These are phyloP conservation scores for Cichlasoma orientale DNA, from an alignment of 2,797 vertebrate species.

Conservation along the genomic window DNA sequence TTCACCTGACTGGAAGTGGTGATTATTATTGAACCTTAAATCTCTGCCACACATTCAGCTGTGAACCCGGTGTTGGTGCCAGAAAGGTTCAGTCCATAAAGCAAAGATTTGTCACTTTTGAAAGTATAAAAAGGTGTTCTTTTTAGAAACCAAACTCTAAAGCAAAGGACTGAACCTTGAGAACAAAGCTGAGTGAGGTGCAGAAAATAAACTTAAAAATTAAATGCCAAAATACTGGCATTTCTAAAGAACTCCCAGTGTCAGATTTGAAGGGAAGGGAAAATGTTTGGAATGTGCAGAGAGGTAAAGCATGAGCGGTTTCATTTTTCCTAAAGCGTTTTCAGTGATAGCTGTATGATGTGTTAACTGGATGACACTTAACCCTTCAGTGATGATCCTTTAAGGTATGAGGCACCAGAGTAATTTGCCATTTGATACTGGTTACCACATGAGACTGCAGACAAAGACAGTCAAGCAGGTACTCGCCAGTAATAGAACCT, in stretches of 20 bases:
- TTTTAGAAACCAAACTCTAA: not conserved
- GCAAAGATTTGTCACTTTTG: not conserved
- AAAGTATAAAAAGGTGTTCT: not conserved
- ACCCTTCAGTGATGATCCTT: not conserved
- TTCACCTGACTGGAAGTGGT: not conserved
- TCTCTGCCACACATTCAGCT: not conserved
- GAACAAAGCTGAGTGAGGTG: not conserved
- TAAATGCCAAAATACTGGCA: not conserved
- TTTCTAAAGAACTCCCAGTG: not conserved
- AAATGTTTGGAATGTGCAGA: not conserved
- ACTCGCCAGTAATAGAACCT: not conserved
- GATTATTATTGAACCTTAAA: not conserved
- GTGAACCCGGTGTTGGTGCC: not conserved
- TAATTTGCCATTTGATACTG: not conserved
- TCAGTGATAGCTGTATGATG: not conserved
- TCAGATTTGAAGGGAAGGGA: not conserved
- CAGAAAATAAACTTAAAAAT: not conserved
- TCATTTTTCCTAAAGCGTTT: not conserved
- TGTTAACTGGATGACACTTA: not conserved
- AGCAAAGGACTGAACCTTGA: not conserved
- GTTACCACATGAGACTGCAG: not conserved
- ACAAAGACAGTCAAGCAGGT: not conserved
- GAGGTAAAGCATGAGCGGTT: fast-evolving
- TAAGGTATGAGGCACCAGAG: not conserved
- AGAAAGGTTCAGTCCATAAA: not conserved